phyloP scores from a whole-genome alignment of 2,797 vertebrate genomes.

The Spheniscus humboldti region DNA sequence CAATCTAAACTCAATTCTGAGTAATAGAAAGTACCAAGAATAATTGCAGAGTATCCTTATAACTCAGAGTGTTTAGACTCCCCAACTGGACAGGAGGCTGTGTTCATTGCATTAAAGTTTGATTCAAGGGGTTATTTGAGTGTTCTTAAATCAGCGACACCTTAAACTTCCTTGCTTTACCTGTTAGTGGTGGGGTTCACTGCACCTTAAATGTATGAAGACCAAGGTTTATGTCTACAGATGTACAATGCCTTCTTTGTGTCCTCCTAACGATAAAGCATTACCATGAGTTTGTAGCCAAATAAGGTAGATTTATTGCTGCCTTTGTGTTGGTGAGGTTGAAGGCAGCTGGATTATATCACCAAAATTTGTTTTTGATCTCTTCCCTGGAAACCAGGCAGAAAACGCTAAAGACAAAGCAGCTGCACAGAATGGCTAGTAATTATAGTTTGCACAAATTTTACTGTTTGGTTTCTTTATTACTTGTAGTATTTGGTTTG shows the following conservation, averaged over 20 bases:
- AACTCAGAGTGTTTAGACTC: not conserved
- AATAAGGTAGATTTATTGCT: constrained; percentile 3
- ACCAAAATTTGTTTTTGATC: not conserved
- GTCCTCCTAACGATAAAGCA: not conserved
- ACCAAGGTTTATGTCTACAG: not conserved
- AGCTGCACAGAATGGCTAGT: not conserved
- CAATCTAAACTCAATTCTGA: not conserved
- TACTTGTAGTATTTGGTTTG: not conserved
- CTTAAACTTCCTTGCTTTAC: not conserved
- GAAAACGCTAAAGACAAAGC: not conserved
- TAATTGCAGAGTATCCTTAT: not conserved
- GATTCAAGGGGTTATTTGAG: not conserved
- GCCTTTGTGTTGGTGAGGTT: not conserved
- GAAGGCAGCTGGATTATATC: not conserved
- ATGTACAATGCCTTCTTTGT: not conserved
- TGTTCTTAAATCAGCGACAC: not conserved
- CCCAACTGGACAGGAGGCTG: not conserved
- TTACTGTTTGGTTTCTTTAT: not conserved
- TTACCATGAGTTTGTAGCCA: not conserved
- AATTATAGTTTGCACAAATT: not conserved
- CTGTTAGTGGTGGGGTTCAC: not conserved
- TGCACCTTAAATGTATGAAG: not conserved
- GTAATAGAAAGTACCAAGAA: not conserved
- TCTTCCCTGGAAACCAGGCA: not conserved
- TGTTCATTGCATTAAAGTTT: not conserved